Evolutionary conservation across 2,888 invertebrate genomes (phyloP).

Genomic region (Lapara coniferarum): DNA sequence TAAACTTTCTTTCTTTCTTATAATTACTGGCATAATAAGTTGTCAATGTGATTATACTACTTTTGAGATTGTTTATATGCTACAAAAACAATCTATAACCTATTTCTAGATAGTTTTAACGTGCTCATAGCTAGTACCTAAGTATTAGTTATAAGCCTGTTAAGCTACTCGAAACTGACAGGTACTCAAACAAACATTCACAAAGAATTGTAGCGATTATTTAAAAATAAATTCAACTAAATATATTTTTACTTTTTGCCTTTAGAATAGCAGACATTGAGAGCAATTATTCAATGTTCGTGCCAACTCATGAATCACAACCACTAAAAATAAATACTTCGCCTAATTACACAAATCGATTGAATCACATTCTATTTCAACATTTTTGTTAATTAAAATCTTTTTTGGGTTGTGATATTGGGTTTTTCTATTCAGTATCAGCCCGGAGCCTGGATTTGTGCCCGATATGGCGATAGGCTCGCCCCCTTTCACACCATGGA

Average conservation of each 20-base stretch:
- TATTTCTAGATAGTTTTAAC: no score
- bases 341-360: slow-evolving; percentile 25
- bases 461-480: no score
- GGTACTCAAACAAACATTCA: neutral
- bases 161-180: neutral
- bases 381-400: neutral
- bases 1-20: no score
- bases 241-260: slow-evolving; percentile 22
- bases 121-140: neutral
- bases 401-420: no score
- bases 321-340: slow-evolving; percentile 29
- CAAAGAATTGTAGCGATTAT: neutral
- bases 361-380: slow-evolving; percentile 23
- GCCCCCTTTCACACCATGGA: no score
- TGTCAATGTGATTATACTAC: no score
- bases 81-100: no score
- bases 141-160: neutral
- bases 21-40: no score
- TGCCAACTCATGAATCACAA: slow-evolving; percentile 30
- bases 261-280: slow-evolving; percentile 20
- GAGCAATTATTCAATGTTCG: slow-evolving; percentile 27
- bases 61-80: no score
- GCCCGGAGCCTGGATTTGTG: no score
- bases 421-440: no score
- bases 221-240: slow-evolving; percentile 2